phyloP scores from a whole-genome alignment of 1,140 invertebrate species.

The Cydia fagiglandana region DNA sequence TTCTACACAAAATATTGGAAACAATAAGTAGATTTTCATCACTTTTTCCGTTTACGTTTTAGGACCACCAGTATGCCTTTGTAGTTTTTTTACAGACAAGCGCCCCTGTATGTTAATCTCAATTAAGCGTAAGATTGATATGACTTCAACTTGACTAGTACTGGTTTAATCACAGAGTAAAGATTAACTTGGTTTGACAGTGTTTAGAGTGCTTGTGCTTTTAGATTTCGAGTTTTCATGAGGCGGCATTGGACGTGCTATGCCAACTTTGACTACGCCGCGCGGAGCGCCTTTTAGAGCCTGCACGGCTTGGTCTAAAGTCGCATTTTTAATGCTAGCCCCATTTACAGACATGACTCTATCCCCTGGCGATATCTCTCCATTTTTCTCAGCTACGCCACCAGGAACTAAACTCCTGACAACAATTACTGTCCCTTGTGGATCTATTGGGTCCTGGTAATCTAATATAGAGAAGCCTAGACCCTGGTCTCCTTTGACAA shows the following conservation, averaged over 20 bases:
- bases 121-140: constrained; percentile 55
- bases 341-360: constrained; percentile 94
- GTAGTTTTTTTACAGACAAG: not conserved
- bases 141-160: constrained; percentile 74
- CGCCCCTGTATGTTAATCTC: constrained; percentile 45
- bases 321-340: constrained; percentile 91
- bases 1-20: too few relatives aligned
- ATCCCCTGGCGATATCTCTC: constrained; percentile 94
- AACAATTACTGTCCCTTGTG: constrained; percentile 94
- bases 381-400: constrained; percentile 92
- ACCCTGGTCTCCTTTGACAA: constrained; percentile 93
- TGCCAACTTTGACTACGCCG: constrained; percentile 90
- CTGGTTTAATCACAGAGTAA: constrained; percentile 56
- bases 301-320: constrained; percentile 94
- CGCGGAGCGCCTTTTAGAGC: constrained; percentile 91
- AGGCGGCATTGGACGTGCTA: constrained; percentile 69
- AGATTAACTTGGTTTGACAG: constrained; percentile 68
- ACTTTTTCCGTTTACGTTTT: too few relatives aligned
- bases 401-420: constrained; percentile 95
- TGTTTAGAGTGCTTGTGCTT: constrained; percentile 66
- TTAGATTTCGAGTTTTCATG: constrained; percentile 68
- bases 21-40: not conserved
- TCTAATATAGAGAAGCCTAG: constrained; percentile 97
- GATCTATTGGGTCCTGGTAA: constrained; percentile 94
- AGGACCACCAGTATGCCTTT: not conserved